Percentiles rank a stretch among this genome's conserved stretches.
Conservation (phyloP, 2,113 vertebrate species). For the Pteruthius melanotis region DNA sequence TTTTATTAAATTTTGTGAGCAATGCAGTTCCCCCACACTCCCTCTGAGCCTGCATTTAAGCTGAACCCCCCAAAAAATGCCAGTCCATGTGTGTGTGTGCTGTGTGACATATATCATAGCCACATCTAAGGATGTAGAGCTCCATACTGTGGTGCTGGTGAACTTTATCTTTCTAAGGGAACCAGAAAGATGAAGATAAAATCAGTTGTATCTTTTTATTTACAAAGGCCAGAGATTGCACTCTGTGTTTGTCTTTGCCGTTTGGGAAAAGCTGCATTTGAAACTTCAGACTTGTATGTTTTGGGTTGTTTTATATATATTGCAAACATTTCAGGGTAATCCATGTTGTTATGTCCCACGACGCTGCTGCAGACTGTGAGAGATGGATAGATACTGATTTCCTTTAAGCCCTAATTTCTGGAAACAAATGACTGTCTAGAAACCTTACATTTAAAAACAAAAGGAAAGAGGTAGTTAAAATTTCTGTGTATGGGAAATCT, state of each 20-base stretch:
- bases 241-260: neutral
- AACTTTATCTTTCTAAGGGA: neutral
- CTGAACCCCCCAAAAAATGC: neutral
- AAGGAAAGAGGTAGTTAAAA: neutral
- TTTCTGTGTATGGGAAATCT: neutral
- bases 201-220: neutral
- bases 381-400: neutral
- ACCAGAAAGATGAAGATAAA: neutral
- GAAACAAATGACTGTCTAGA: neutral
- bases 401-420: slow-evolving; percentile 1
- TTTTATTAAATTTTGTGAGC: neutral
- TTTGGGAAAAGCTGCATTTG: neutral
- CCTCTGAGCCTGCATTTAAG: neutral
- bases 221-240: neutral
- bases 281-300: neutral
- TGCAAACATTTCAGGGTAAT: neutral
- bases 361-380: neutral
- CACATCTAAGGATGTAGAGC: neutral
- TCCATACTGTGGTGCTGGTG: neutral
- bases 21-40: rapidly evolving
- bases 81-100: rapidly evolving
- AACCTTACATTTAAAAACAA: neutral
- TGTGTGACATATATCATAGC: rapidly evolving
- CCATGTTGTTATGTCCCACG: neutral
- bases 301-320: neutral